Evolutionary conservation across 2,113 vertebrate genomes (phyloP), one percentile per base, ranked within the genome.

Genomic region (Epinephelus fuscoguttatus): DNA sequence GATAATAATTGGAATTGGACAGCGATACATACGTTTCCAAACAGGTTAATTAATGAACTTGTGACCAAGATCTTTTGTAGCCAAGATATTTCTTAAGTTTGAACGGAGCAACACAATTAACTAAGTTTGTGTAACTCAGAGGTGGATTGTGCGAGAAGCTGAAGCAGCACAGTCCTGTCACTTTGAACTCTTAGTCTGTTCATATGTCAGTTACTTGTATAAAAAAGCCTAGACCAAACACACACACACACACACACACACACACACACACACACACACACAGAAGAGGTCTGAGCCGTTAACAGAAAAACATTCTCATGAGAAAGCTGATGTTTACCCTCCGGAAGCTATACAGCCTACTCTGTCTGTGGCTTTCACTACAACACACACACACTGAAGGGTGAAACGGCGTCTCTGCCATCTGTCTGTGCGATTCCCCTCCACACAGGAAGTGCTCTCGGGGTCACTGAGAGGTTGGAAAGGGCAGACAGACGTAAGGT

Each of bases 321-420:
- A 89, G 87, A 92, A 90, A 88, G 50, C 78, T 73, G 64, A 81
- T 77, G 87, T 85, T 81, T 84, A 72, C 71, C 63, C 60, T 78
- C 62, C 68, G 2, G 84, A 89, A 87, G 80, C 76, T 80, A 19
- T 75, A 63, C 52, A 10, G 74, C 11, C 70, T 19, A 25, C 61
- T 49, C 67, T 23, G 79, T 84, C 80, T 87, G 88, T 23, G 52
- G 81, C 70, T 89, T 87, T 81, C 80, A 75, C 75, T 78, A 27
- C 68, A 40, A 83, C 30, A 85, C 49, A 74, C 53, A 56, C 63
- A 68, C 47, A 37, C 37, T 4, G 4, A 25, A 27, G 17, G 66
- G 68, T 23, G 45, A 17, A 79, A 71, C 18, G 1, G 5, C 1
- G 13, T 62, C 18, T 33, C 33, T 30, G 52, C 27, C 67, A 83